phyloP scores from a whole-genome alignment of 2,113 vertebrate genomes.

The Platycercus adscitus region DNA sequence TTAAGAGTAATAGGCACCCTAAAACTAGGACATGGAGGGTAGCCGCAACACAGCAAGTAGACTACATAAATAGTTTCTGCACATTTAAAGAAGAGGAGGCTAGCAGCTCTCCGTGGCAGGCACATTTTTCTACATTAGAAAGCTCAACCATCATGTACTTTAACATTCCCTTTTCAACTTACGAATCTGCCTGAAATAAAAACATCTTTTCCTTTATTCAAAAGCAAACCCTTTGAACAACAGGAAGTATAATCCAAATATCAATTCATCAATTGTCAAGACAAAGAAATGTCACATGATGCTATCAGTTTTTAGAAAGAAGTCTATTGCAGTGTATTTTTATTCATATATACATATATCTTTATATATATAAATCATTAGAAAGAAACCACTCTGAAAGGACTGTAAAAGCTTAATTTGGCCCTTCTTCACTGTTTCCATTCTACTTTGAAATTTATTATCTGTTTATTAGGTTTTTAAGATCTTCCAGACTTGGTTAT shows the following conservation, averaged over 20 bases:
- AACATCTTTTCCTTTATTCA: not conserved
- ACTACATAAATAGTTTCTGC: not conserved
- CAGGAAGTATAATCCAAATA: not conserved
- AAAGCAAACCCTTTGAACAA: not conserved
- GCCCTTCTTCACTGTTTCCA: not conserved
- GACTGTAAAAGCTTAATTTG: not conserved
- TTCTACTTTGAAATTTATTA: constrained; percentile 8
- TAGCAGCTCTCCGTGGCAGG: not conserved
- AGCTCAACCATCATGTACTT: not conserved
- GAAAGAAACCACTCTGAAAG: not conserved
- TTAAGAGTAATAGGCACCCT: not conserved
- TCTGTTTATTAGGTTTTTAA: constrained; percentile 27
- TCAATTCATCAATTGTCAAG: not conserved
- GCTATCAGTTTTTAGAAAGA: not conserved
- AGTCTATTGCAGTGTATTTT: not conserved
- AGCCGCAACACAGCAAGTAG: fast-evolving
- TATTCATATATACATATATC: not conserved
- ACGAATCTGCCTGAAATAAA: not conserved
- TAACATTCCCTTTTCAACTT: not conserved
- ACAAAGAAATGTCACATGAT: not conserved
- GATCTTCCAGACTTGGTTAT: constrained; percentile 6
- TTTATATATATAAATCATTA: not conserved
- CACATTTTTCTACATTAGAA: not conserved
- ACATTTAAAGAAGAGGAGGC: not conserved
- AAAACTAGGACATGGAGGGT: not conserved